Conservation (phyloP, 2,113 vertebrate species). For the Lethenteron camtschaticum region DNA sequence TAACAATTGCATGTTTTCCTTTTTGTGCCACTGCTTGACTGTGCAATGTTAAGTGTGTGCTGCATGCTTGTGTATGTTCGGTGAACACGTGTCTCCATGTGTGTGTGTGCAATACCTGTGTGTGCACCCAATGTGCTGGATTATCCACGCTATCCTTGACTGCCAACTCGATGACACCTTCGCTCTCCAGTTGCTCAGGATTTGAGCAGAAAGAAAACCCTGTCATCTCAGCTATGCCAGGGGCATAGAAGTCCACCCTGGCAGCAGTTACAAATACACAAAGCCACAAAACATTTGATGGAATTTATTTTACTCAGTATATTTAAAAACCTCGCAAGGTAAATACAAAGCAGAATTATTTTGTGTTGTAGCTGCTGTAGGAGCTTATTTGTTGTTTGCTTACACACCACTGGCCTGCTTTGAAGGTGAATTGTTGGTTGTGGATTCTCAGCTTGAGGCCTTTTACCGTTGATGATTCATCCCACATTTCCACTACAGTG, state of each 20-base stretch:
- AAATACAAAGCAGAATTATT: too few relatives aligned
- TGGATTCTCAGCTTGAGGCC: neutral
- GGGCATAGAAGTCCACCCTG: conserved; percentile 85
- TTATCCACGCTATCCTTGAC: conserved; percentile 51
- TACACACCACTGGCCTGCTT: conserved; percentile 2
- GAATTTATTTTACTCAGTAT: too few relatives aligned
- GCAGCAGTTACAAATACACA: conserved; percentile 12
- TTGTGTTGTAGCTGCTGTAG: too few relatives aligned
- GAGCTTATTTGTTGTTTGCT: too few relatives aligned
- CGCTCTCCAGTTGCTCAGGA: conserved; percentile 40
- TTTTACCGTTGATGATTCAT: conserved; percentile 1
- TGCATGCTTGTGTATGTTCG: neutral
- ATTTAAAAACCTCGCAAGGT: too few relatives aligned
- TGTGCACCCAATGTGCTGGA: conserved; percentile 70
- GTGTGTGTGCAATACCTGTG: conserved; percentile 25
- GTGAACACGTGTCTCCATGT: neutral
- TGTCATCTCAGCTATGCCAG: conserved; percentile 51
- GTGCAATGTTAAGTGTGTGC: neutral
- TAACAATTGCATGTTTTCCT: neutral
- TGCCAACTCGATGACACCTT: conserved; percentile 57
- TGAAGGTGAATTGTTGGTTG: neutral
- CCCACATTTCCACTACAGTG: neutral
- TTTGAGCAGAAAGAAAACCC: conserved; percentile 91
- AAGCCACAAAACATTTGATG: too few relatives aligned
- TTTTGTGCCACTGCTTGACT: neutral